Percentiles rank a stretch among this genome's conserved stretches.
Conservation (phyloP, 2,888 invertebrate species). For the Tolmerus cingulatus region DNA sequence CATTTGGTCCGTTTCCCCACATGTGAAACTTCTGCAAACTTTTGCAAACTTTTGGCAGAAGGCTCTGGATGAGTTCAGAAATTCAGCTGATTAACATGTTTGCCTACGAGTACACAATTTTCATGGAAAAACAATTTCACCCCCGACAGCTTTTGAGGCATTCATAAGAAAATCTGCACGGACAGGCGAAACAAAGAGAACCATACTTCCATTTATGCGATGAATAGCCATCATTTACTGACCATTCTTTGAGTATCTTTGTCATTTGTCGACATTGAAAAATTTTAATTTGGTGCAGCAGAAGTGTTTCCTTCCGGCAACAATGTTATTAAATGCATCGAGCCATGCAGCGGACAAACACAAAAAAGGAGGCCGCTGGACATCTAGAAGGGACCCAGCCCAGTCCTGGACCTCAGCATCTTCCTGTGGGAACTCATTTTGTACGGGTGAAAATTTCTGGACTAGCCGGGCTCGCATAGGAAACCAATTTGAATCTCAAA, state of each 20-base stretch:
- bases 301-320: background rate
- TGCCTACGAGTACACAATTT: background rate
- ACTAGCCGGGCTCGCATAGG: background rate
- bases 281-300: background rate
- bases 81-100: background rate
- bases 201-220: background rate
- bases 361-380: background rate
- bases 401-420: background rate
- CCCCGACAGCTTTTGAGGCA: background rate
- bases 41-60: background rate
- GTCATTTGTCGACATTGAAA: background rate
- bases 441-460: background rate
- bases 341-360: background rate
- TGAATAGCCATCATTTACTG: background rate
- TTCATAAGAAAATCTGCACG: background rate
- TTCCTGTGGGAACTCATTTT: background rate
- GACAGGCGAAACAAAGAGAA: background rate
- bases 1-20: background rate
- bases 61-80: background rate
- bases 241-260: background rate
- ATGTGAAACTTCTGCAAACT: background rate
- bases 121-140: background rate
- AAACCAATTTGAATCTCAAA: slow-evolving; percentile 39
- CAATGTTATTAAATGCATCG: background rate
- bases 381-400: background rate